phyloP scores from a whole-genome alignment of 2,113 vertebrate genomes.

The Myotis lucifugus region DNA sequence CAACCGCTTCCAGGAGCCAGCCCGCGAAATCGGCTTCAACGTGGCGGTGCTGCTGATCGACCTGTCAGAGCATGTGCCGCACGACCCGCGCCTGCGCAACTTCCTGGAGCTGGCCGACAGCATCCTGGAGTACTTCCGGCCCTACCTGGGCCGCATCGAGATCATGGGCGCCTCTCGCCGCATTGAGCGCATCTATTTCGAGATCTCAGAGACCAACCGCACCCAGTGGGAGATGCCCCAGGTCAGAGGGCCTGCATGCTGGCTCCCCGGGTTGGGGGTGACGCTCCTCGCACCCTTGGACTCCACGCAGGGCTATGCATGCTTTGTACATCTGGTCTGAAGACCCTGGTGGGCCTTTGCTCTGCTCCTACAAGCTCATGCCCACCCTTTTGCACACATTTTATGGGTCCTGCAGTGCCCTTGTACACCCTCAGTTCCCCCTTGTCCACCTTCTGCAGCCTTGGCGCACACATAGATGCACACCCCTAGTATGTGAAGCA shows the following conservation, averaged over 20 bases:
- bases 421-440: not conserved
- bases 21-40: conserved; percentile 98
- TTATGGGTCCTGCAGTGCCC: not conserved
- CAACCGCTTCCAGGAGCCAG: conserved; percentile 94
- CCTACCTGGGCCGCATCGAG: conserved; percentile 96
- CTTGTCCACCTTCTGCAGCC: not conserved
- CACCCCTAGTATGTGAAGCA: no score
- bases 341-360: not conserved
- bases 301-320: not conserved
- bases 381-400: not conserved
- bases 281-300: not conserved
- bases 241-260: conserved; percentile 77
- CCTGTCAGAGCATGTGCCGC: conserved; percentile 95
- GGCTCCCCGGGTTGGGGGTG: fast-evolving
- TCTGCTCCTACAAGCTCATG: not conserved
- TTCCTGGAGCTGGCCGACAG: conserved; percentile 94
- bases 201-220: conserved; percentile 96
- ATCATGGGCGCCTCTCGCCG: conserved; percentile 94
- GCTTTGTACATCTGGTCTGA: not conserved
- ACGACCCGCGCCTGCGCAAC: conserved; percentile 92
- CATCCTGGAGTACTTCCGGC: conserved; percentile 95
- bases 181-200: conserved; percentile 97
- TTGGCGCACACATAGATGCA: not conserved
- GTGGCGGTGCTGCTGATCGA: conserved; percentile 96
- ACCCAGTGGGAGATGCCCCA: conserved; percentile 99